Base-by-base conservation (phyloP, 1,140 invertebrate species). In the Ceratina calcarata region DNA sequence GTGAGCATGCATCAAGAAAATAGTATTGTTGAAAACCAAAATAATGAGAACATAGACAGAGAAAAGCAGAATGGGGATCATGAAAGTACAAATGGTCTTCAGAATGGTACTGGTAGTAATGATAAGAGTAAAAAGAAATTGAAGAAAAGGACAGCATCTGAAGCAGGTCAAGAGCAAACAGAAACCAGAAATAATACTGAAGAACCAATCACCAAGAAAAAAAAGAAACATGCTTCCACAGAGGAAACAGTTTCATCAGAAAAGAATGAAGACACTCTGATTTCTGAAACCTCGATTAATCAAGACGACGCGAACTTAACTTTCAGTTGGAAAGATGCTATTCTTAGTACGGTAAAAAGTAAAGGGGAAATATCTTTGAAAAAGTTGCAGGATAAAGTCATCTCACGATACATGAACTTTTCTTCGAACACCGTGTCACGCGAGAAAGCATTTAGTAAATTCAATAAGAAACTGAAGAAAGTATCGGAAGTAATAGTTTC, bases 401-500 rank as follows among this genome's bases (percentile, higher is more conserved):
- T 92, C 8, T 85, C 87, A 51, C 88, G 84, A 27, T 93, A 93
- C 80, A 64, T 89, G 32, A 82, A 79, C 61, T 72, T 88, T 62
- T 79, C 82, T 81, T 81, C 87, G n/a, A 71, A 89, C 70, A 70
- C 68, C 16, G 82, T 88, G 45, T 79, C 75, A 22, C 37, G 81
- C 18, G 91, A 91, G 70, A 92, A 93, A 84, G 86, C 89, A 78
- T 27, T 64, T 37, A 88, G 85, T 72, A 92, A 90, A 78, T 92
- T 93, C 80, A 88, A 91, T 61, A 93, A 93, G 81, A 93, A 93
- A 69, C 55, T 94, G 37, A 84, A 86, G n/a, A 92, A 93, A 88
- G 80, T 92, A 20, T 73, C 85, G 20, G 72, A 82, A 74, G 75
- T 92, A 64, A 55, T 20, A 60, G 66, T 92, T 49, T 72, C 37